Conservation (phyloP, 2,888 invertebrate genomes). For the Caenorhabditis imperialis region DNA sequence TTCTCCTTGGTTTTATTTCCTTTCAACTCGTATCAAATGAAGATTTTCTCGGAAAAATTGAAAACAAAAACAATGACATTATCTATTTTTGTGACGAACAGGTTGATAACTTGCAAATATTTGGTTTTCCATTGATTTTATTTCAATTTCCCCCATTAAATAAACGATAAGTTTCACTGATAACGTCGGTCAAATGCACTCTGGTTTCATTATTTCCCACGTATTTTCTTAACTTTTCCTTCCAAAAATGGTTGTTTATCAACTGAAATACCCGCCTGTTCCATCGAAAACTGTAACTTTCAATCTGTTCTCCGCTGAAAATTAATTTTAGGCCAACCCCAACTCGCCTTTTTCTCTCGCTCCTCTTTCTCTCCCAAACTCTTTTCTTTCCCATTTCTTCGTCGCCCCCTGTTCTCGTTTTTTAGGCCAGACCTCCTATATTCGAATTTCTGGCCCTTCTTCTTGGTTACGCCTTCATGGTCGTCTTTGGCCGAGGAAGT, state of each 20-base stretch:
- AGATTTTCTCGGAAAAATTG: slow-evolving; percentile 9
- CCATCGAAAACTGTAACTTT: not conserved
- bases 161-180: not conserved
- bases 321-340: slow-evolving; percentile 4
- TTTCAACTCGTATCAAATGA: too few species aligned
- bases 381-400: not conserved
- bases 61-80: too few species aligned
- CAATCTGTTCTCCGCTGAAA: not conserved
- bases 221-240: not conserved
- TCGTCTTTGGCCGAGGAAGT: too few species aligned
- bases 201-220: not conserved
- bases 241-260: not conserved
- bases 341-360: not conserved
- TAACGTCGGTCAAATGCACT: slow-evolving; percentile 11
- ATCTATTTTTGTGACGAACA: too few species aligned
- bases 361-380: not conserved
- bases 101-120: too few species aligned
- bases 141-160: too few species aligned
- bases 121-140: too few species aligned
- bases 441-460: not conserved
- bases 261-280: not conserved
- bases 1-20: too few species aligned
- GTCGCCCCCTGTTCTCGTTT: too few species aligned
- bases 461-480: not conserved
- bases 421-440: slow-evolving; percentile 1